Evolutionary conservation across 2,113 vertebrate species (phyloP), one percentile per base, ranked within the genome.

Genomic region (Brachyhypopomus gauderio): DNA sequence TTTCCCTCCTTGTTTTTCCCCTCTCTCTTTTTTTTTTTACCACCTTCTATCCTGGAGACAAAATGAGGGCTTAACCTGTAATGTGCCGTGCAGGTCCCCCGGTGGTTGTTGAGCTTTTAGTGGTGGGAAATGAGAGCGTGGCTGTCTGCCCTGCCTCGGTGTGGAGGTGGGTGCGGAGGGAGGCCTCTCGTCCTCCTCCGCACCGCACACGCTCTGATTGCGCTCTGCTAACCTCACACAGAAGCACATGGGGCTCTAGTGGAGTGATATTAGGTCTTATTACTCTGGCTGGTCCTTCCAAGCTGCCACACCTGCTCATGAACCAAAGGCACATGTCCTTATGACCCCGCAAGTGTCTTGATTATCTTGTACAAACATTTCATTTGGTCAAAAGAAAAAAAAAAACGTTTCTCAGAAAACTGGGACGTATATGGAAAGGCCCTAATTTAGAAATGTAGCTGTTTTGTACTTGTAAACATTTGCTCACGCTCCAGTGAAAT

Each of bases 51-150:
- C 89, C 91, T 83, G n/a, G 85, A 87, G 90, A 95, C 91, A 93
- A 92, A 91, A 93, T 93, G 89, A 91, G 91, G 91, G 92, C 93
- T 95, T 93, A 95, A 95, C 93, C 94, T 93, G 91, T 94, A 94
- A 95, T 95, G 94, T 95, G 89, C 89, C 93, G 81, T 90, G 91
- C 89, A 90, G 88, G 88, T 95, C 92, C 93, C 93, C 78, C 84
- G 91, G 86, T 90, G 87, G 90, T 89, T 90, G 89, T 90, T 95
- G 89, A 88, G 92, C 89, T 91, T 93, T 92, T 91, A 92, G 89
- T 91, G 89, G 86, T 80, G 89, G 82, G 86, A 89, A 93, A 93
- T 87, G 83, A 87, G 83, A 87, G 80, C 48, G 74, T 77, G 78
- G 83, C 78, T 67, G 77, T 74, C 73, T 74, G 77, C 73, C 30